Conservation (phyloP, 2,797 vertebrate species). For the Hippocampus kuda region DNA sequence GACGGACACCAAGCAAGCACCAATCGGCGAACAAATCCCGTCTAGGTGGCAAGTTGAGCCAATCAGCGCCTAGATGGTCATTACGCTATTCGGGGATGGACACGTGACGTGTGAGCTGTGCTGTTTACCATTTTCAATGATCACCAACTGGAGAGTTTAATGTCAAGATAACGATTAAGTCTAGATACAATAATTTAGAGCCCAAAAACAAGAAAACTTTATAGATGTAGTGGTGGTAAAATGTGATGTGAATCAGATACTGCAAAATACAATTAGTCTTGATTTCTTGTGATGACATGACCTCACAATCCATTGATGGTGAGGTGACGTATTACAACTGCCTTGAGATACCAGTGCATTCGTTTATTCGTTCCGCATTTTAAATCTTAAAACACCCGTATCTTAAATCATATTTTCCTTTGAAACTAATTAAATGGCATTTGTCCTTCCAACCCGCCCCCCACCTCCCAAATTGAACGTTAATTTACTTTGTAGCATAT, state of each 20-base stretch:
- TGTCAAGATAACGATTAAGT: constrained; percentile 15
- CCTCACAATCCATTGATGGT: too few species aligned
- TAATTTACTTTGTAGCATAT: too few species aligned
- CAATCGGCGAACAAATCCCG: constrained; percentile 44
- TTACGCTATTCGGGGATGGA: constrained; percentile 16
- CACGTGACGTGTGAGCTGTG: constrained; percentile 47
- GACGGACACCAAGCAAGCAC: constrained; percentile 41
- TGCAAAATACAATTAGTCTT: too few species aligned
- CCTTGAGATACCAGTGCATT: too few species aligned
- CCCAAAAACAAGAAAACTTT: neutral
- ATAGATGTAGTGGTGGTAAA: neutral
- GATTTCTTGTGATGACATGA: too few species aligned
- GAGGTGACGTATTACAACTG: too few species aligned
- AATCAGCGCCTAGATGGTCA: constrained; percentile 33
- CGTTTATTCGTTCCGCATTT: too few species aligned
- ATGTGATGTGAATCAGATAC: neutral
- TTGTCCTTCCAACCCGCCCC: too few species aligned
- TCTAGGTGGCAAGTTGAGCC: constrained; percentile 16
- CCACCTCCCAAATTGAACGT: too few species aligned
- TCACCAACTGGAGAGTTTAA: constrained; percentile 8
- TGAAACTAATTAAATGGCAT: too few species aligned
- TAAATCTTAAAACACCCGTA: too few species aligned
- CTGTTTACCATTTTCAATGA: constrained; percentile 53
- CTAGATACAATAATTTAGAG: constrained; percentile 10
- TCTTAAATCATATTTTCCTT: too few species aligned